phyloP scores from a whole-genome alignment of 2,113 vertebrate species.

The Anolis sagrei region DNA sequence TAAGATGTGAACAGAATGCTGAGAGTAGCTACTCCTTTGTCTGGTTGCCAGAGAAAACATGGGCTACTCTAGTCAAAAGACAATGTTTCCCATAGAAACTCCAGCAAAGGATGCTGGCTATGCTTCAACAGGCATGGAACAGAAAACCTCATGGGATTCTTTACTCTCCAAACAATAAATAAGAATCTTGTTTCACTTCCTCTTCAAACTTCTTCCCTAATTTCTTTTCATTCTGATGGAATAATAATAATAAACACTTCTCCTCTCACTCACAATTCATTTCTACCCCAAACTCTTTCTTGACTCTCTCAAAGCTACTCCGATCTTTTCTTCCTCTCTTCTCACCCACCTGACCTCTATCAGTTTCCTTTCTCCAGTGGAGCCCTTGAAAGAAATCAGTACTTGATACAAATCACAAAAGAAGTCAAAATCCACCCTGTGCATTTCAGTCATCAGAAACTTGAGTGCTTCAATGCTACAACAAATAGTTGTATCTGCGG shows the following conservation, averaged over 20 bases:
- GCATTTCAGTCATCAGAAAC: not conserved
- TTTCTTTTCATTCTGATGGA: conserved; percentile 8
- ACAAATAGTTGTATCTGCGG: no score
- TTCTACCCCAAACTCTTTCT: no score
- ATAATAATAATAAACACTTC: no score
- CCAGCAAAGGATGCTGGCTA: not conserved
- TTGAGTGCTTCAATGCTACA: not conserved
- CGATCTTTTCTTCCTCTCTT: not conserved
- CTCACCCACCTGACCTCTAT: not conserved
- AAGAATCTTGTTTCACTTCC: conserved; percentile 5
- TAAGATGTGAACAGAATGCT: not conserved
- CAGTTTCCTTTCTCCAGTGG: not conserved
- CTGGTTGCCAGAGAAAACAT: not conserved
- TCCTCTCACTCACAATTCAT: not conserved
- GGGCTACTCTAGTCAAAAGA: not conserved
- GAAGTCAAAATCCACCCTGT: not conserved
- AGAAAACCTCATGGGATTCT: not conserved
- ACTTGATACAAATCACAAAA: not conserved
- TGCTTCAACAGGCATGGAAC: not conserved
- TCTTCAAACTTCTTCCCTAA: not conserved
- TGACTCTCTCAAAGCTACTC: no score
- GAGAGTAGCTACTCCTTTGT: not conserved
- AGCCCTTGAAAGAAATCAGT: not conserved
- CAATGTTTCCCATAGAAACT: not conserved
- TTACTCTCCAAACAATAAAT: conserved; percentile 12